These are phyloP conservation scores for Penaeus vannamei DNA, from an alignment of 1,140 invertebrate genomes.

Conservation along the genomic window DNA sequence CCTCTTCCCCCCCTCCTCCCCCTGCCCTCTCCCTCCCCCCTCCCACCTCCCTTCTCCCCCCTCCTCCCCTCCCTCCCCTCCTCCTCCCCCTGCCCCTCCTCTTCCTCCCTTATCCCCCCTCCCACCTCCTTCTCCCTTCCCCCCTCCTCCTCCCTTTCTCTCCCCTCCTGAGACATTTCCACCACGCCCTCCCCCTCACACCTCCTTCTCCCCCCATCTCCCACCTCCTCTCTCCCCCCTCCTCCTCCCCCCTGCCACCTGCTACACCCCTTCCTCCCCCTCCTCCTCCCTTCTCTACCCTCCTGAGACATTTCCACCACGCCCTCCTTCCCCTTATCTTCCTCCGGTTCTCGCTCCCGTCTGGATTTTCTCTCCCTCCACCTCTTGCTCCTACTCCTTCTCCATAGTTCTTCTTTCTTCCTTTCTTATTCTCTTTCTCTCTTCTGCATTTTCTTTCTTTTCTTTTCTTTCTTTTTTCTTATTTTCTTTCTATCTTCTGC, in stretches of 20 bases:
- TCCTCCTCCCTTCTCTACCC: too few species aligned
- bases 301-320: not conserved
- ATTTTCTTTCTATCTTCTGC: too few species aligned
- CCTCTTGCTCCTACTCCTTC: not conserved
- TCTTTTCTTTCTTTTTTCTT: too few species aligned
- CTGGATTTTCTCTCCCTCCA: slow-evolving; percentile 1
- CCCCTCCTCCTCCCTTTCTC: not conserved
- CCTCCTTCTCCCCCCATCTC: not conserved
- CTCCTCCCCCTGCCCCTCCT: not conserved
- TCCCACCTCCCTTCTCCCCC: not conserved
- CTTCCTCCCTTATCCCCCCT: not conserved
- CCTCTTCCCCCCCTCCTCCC: not conserved
- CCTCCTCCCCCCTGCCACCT: too few species aligned
- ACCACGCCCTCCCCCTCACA: too few species aligned
- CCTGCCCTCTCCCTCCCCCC: not conserved
- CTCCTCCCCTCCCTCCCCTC: not conserved
- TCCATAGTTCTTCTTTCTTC: too few species aligned
- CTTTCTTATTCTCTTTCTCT: not conserved
- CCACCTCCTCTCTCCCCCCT: not conserved
- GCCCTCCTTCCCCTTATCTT: not conserved
- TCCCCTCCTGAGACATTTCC: too few species aligned
- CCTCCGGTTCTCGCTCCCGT: not conserved
- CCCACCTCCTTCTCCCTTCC: not conserved
- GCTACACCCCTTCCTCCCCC: not conserved
- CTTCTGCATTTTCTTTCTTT: too few species aligned